Base-by-base conservation (phyloP, 2,888 invertebrate genomes). In the Microchrysa polita region DNA sequence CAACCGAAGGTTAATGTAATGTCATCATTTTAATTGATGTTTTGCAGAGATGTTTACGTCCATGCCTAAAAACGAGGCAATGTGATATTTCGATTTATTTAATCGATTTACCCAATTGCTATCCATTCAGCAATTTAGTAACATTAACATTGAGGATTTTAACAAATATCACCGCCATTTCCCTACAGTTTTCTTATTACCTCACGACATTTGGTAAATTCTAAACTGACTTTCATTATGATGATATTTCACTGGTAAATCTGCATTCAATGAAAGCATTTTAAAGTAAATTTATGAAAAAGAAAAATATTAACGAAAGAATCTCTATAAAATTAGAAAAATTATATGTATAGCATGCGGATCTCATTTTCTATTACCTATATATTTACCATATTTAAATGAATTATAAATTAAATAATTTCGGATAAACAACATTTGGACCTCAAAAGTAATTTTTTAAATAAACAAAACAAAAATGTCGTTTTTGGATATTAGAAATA, bases 361-460 rank as follows among this genome's bases (percentile, higher is more conserved):
- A 22, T 48, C 52, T 67, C 5, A 22, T 20, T 67, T 67, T 20
- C 16, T 52, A 22, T n/a, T 20, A 42, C 10, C n/a, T n/a, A 63
- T 42, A 44, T 63, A 40, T 34, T 34, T 34, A 34, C 7, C 27
- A 2, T 52, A 52, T 48, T 44, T 16, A 22, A 67, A 16, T 20
- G 22, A 67, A 48, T 72, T 53, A 57, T 65, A 72, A 44, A 44
- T 22, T 18, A 34, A 74, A 73, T 55, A 61, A 63, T 60, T 74
- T 74, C 65, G 72, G 27, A 34, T 34, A 63, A 75, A 67, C 75
- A 75, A 75, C 75, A 72, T 74, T 75, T 75, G 74, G 75, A 75
- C 75, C 75, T 75, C 75, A 75, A 42, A 59, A 73, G 63, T 73
- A 73, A 57, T 63, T 72, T 71, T 73, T 72, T 59, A 63, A 42